Base-by-base conservation (phyloP, 2,113 vertebrate species). In the Numida meleagris region DNA sequence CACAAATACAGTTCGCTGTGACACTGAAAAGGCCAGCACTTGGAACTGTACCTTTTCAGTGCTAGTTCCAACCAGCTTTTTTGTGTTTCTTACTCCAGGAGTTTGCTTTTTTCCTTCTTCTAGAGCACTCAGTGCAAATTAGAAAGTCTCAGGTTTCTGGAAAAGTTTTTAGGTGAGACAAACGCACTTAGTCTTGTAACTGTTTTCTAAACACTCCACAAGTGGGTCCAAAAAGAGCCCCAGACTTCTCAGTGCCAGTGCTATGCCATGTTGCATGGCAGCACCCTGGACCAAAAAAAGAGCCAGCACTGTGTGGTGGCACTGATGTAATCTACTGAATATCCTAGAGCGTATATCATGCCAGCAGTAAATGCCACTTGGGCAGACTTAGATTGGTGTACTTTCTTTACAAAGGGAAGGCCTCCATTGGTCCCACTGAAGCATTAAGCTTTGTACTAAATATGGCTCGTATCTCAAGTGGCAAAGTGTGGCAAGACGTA, bases 331-430 rank as follows among this genome's bases (percentile, higher is more conserved):
- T 18, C 33, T 5, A 3, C 34, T 2, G 0, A 57, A 14, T 42
- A 11, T 11, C 6, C 8, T 2, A 38, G 61, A 40, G 31, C 17
- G n/a, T 3, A 2, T 3, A 11, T 11, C 50, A n/a, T 45, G 4
- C 66, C 18, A 55, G 1, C 70, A 85, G 76, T 13, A 78, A 84
- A 27, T 31, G 25, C 53, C 58, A 5, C 3, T 55, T 18, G 21
- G 20, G 33, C n/a, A 61, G 45, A 82, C 34, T 14, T 3, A 21
- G 19, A 10, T 6, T 5, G 29, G 5, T 29, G 19, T 4, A 11
- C 29, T 70, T 79, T 23, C 33, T 43, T 79, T 16, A 33, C 40
- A 42, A 58, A 70, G 16, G 55, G 34, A 74, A 82, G 53, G 53
- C 43, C 38, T 74, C 36, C 50, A 10, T 1, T 43, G 57, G 20